Evolutionary conservation across 2,113 vertebrate genomes (phyloP).

Genomic region (Nesoenas mayeri): DNA sequence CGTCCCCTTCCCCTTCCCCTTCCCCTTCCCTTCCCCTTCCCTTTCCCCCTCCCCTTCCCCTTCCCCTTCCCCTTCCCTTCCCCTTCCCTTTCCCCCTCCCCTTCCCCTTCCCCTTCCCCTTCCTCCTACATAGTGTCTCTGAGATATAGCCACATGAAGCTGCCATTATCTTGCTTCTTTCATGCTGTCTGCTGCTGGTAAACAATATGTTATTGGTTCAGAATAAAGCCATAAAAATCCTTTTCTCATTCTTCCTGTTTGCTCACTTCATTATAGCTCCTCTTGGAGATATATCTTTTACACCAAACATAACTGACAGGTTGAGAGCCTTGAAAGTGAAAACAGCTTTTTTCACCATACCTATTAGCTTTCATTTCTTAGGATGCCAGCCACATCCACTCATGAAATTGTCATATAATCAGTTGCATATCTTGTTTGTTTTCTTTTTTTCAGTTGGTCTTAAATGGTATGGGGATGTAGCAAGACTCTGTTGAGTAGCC

Average conservation of each 20-base stretch:
- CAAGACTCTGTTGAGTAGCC: background rate
- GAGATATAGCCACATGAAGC: background rate
- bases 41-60: too few species aligned
- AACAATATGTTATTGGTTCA: background rate
- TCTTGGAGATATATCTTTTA: background rate
- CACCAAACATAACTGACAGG: background rate
- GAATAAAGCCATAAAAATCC: background rate
- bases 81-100: background rate
- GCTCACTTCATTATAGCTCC: background rate
- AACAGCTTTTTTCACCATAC: background rate
- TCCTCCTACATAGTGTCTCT: background rate
- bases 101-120: too few species aligned
- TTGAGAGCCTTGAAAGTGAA: background rate
- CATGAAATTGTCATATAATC: background rate
- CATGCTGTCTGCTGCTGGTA: background rate
- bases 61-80: rapidly evolving
- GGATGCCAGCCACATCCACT: background rate
- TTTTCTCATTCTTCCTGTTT: background rate
- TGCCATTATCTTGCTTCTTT: background rate
- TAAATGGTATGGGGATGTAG: background rate
- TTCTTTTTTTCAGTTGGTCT: background rate
- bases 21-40: too few species aligned
- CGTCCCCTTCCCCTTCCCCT: rapidly evolving
- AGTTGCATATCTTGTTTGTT: background rate
- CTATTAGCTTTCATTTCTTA: background rate